Evolutionary conservation across 2,797 vertebrate species (phyloP), one percentile per base, ranked within the genome.

Genomic region (Botia almorhae): DNA sequence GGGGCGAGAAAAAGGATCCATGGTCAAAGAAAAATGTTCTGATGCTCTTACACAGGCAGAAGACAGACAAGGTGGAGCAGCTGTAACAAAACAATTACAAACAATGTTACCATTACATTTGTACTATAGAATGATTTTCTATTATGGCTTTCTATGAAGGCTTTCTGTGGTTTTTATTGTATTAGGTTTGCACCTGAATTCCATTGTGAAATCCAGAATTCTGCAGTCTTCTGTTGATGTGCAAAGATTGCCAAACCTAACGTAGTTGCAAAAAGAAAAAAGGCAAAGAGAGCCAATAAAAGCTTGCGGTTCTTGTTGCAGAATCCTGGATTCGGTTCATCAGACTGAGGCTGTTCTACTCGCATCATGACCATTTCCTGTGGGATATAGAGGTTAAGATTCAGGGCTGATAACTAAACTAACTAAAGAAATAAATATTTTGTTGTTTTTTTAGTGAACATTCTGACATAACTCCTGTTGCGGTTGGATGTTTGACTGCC

Each of bases 1-100:
- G 55, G 96, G 95, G 60, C 87, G 89, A 26, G 81, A 85, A 78
- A 92, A 95, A 43, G 90, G 92, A 87, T 98, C 96, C 7, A 90
- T 84, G 13, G 90, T 91, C 43, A 79, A 80, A 85, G 92, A 88
- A 60, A 97, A 87, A 50, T n/a, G 91, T 19, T 83, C 85, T 50
- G 93, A 86, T 46, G 94, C 92, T 67, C 75, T 75, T 83, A 88
- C 77, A 82, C 95, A 96, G 68, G 87, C 91, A 0, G 87, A 74
- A 0, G 88, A 92, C 71, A 92, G 78, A 86, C 97, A 98, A 16
- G 89, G 83, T 21, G 61, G 85, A 73, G 82, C 76, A 64, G 69
- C 93, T 94, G 39, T 1, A 80, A 67, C 2, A 50, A 17, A 55
- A 53, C 14, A 67, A 67, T 69, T 11, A 46, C 13, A 48, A 53